Evolutionary conservation across 2,113 vertebrate genomes (phyloP), one percentile per base, ranked within the genome.

Genomic region (Podarcis raffonei): DNA sequence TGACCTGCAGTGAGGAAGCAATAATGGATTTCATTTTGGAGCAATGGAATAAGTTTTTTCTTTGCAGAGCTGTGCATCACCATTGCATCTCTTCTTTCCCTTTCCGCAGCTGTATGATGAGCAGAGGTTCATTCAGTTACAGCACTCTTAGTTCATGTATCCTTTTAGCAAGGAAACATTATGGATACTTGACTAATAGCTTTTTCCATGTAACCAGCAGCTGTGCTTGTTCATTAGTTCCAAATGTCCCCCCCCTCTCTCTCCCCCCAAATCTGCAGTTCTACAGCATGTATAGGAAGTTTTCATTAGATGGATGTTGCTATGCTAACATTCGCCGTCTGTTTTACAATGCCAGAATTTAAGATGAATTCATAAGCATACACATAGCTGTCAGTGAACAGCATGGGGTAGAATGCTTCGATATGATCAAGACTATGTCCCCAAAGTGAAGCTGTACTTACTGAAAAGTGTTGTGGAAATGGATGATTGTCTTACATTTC

Each of bases 401-500:
- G 23, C 48, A 72, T 37, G 78, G 91, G 89, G 92, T 2, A 72
- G 82, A 69, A 89, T 89, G 42, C 62, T 81, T 23, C 75, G 32
- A 6, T 13, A 37, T 81, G 89, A 77, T 69, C 83, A 62, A 84
- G 90, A 89, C 23, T 27, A 27, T 89, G 62, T 90, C 85, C 4
- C 71, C 8, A 66, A 76, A n/a, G 15, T 81, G 68, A 84, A 62
- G 62, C n/a, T 30, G 2, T 6, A 81, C 9, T 30, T 77, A 87
- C 69, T 83, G 11, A 86, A 91, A 90, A 83, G 77, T 4, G 1
- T 90, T 85, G 77, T 35, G 81, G 85, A 57, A 89, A 85, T 2
- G 69, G 68, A 75, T 48, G 18, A 65, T 81, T 89, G 27, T 35
- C 66, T 89, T 86, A 88, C 80, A 59, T 88, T 87, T 89, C 87